Base-by-base conservation (phyloP, 2,888 invertebrate species). In the Drosophila kambysellisi region DNA sequence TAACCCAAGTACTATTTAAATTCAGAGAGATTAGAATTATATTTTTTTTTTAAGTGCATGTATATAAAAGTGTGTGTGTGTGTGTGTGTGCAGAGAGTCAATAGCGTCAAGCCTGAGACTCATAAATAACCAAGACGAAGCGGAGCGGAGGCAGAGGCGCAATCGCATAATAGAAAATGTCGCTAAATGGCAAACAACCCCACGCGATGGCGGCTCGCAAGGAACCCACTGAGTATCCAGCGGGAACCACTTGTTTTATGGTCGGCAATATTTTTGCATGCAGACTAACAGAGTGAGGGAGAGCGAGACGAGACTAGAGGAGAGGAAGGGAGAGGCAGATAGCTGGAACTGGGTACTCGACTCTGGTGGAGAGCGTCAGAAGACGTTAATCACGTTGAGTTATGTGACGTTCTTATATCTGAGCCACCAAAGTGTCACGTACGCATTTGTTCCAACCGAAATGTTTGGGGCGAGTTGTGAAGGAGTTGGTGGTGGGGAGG, bases 331-430 rank as follows among this genome's bases (percentile, higher is more conserved):
- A n/a, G 46, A 20, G 11, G 30, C 11, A 25, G 46, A 46, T 46
- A 46, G 46, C 46, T 25, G 25, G 46, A 25, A 15, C 46, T 50
- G 35, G 57, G 30, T 17, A 2, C 41, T 51, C 75, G 35, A 25
- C 50, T 25, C 74, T 37, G 68, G 62, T 43, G 52, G 77, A 83
- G 70, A 76, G 80, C 83, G 86, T 82, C 85, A 85, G 82, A 81
- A 91, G 87, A 92, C 92, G 92, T 93, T 92, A 92, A 92, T 93
- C 93, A 93, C 91, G 89, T 86, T 92, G 93, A 92, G 91, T 92
- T 92, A 93, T 92, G 92, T 92, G 93, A 92, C 92, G 90, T 86
- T 91, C 89, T 91, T 92, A 91, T 92, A 91, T 92, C 89, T 83
- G 82, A 84, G 81, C 89, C 91, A 89, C 87, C 91, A 85, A 89